Percentiles rank a stretch among this genome's conserved stretches.
phyloP scores from a whole-genome alignment of 2,888 invertebrate genomes.

The Dilophus febrilis region DNA sequence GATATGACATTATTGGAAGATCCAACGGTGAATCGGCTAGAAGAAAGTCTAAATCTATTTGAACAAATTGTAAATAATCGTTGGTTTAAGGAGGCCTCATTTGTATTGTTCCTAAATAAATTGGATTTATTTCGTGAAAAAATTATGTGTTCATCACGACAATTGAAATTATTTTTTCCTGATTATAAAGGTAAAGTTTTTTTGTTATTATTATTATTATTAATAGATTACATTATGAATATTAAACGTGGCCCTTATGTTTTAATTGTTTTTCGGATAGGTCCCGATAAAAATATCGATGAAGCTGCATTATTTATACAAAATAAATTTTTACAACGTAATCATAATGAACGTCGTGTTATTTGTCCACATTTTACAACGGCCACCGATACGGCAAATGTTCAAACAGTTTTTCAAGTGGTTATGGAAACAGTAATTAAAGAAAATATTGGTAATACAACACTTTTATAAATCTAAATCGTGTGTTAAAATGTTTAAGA shows the following conservation, averaged over 20 bases:
- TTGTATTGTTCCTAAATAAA: constrained; percentile 47
- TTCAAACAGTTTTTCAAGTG: constrained; percentile 45
- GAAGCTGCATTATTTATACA: constrained; percentile 43
- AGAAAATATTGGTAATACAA: constrained; percentile 40
- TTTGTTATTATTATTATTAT: constrained; percentile 3
- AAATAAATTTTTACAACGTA: constrained; percentile 39
- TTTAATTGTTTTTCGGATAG: constrained; percentile 21
- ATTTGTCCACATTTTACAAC: constrained; percentile 49
- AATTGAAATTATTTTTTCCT: constrained; percentile 40
- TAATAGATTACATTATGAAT: too few relatives aligned
- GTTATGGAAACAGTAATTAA: constrained; percentile 48
- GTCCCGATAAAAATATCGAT: constrained; percentile 43
- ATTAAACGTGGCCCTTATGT: too few relatives aligned
- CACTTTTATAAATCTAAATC: constrained; percentile 27
- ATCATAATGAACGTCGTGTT: constrained; percentile 37
- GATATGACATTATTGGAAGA: constrained; percentile 48
- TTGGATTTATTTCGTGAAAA: constrained; percentile 47
- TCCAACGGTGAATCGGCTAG: constrained; percentile 40
- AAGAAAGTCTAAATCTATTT: constrained; percentile 45
- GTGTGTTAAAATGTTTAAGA: background rate
- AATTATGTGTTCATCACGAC: constrained; percentile 42
- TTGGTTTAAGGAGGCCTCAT: constrained; percentile 42
- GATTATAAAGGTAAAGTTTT: constrained; percentile 34
- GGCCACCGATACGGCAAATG: constrained; percentile 47
- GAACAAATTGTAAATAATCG: constrained; percentile 45